These are phyloP conservation scores for Clarias batrachus DNA, from an alignment of 2,113 vertebrate species.

Conservation along the genomic window DNA sequence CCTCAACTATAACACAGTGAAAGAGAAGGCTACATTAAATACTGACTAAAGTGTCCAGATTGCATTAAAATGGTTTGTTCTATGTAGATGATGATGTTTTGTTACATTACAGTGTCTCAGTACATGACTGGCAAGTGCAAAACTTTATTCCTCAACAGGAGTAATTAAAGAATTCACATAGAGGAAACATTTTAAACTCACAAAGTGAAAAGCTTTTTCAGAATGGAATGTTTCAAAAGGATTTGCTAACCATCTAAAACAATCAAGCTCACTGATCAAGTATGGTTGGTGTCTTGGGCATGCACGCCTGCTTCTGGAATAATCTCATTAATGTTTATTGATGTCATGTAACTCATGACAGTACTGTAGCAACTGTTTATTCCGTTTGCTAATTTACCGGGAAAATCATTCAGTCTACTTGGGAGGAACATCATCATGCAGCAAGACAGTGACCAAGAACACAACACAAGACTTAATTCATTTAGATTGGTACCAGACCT, in stretches of 20 bases:
- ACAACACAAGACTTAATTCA: neutral
- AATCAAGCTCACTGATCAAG: neutral
- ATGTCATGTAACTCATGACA: neutral
- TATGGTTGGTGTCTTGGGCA: neutral
- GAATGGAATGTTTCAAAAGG: neutral
- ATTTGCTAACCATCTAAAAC: neutral
- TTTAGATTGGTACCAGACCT: neutral
- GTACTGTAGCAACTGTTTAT: too few species aligned
- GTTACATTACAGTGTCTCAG: too few species aligned
- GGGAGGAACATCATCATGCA: neutral
- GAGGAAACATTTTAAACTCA: neutral
- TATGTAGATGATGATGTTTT: too few species aligned
- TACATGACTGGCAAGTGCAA: too few species aligned
- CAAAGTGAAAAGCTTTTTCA: neutral
- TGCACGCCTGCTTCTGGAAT: neutral
- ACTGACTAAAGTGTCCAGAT: neutral
- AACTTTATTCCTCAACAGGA: neutral
- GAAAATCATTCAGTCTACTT: neutral
- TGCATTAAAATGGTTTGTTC: neutral
- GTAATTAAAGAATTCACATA: neutral
- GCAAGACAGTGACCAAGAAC: neutral
- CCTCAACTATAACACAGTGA: too few species aligned
- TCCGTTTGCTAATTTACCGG: neutral
- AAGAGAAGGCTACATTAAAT: neutral
- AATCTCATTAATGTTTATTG: neutral